Evolutionary conservation across 2,113 vertebrate species (phyloP).

Genomic region (Abramis brama): DNA sequence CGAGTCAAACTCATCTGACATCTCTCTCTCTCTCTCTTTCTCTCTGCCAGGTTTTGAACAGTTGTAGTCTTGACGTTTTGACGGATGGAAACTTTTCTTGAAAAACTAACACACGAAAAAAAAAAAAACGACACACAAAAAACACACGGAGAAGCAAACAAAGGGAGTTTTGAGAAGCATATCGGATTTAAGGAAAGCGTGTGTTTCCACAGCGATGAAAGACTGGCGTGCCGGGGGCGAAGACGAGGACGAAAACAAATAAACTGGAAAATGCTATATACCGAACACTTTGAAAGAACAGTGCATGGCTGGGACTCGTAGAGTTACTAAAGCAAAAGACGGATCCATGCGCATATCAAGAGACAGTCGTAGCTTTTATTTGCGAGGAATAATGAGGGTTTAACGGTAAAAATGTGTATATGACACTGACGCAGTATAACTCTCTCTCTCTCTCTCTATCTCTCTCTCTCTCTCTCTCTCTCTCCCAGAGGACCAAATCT

Average conservation of each 20-base stretch:
- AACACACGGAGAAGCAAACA: slow-evolving; percentile 19
- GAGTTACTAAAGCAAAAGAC: background rate
- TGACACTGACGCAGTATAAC: slow-evolving; percentile 53
- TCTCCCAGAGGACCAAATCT: slow-evolving; percentile 78
- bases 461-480: slow-evolving; percentile 8
- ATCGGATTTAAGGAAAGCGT: slow-evolving; percentile 48
- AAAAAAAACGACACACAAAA: slow-evolving; percentile 17
- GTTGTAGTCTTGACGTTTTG: slow-evolving; percentile 47
- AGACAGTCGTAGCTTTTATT: slow-evolving; percentile 45
- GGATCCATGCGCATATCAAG: slow-evolving; percentile 40
- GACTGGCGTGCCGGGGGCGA: slow-evolving; percentile 25
- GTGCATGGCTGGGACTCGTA: slow-evolving; percentile 15
- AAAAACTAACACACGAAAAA: slow-evolving; percentile 42
- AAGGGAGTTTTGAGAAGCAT: slow-evolving; percentile 40
- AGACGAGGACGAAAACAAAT: slow-evolving; percentile 43
- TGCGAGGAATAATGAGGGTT: slow-evolving; percentile 58
- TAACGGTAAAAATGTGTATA: slow-evolving; percentile 44
- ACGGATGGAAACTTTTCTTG: slow-evolving; percentile 56
- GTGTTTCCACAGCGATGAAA: slow-evolving; percentile 40
- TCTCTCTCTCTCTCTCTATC: too few species aligned
- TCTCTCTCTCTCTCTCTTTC: slow-evolving; percentile 45
- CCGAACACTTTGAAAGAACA: slow-evolving; percentile 28
- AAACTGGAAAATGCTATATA: slow-evolving; percentile 12
- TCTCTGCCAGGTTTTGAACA: slow-evolving; percentile 54
- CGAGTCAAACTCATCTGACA: slow-evolving; percentile 35